Conservation (phyloP, 1,140 invertebrate genomes). For the Lamellibrachia luymesi region DNA sequence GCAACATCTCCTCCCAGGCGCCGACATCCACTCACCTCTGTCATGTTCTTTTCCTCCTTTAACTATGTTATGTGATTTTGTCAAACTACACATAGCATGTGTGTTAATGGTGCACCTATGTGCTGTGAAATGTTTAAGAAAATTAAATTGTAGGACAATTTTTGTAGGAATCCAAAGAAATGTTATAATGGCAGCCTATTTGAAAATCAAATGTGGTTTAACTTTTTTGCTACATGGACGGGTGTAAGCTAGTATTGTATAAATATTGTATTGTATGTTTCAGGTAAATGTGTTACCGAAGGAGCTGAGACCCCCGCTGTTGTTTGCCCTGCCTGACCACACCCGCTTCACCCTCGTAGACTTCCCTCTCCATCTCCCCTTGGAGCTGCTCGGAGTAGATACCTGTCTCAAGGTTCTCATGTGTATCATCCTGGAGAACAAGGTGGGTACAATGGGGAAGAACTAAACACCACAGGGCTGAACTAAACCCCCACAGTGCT, state of each 20-base stretch:
- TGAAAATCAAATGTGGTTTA: no score
- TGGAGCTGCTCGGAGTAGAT: constrained; percentile 95
- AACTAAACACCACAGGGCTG: background rate
- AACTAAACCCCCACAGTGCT: background rate
- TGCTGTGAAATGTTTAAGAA: no score
- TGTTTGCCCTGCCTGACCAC: constrained; percentile 95
- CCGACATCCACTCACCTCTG: no score
- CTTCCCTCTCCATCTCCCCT: constrained; percentile 94
- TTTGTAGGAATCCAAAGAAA: no score
- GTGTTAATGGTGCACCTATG: no score
- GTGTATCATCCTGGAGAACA: constrained; percentile 94
- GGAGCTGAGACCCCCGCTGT: constrained; percentile 80
- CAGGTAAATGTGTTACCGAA: constrained; percentile 85
- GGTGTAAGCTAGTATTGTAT: background rate
- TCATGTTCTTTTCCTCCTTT: background rate
- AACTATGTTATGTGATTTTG: background rate
- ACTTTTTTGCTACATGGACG: no score
- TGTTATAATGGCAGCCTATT: no score
- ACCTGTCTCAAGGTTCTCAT: constrained; percentile 94
- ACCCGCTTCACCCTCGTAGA: constrained; percentile 89
- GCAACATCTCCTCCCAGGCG: no score
- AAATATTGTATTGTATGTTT: constrained; percentile 34
- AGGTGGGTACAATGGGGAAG: constrained; percentile 64
- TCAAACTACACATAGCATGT: no score
- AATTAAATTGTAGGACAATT: no score